A percentile compares a stretch with the other conserved stretches of the same genome.
Evolutionary conservation across 2,888 invertebrate genomes (phyloP).

Genomic region (Himalopsyche anomala): DNA sequence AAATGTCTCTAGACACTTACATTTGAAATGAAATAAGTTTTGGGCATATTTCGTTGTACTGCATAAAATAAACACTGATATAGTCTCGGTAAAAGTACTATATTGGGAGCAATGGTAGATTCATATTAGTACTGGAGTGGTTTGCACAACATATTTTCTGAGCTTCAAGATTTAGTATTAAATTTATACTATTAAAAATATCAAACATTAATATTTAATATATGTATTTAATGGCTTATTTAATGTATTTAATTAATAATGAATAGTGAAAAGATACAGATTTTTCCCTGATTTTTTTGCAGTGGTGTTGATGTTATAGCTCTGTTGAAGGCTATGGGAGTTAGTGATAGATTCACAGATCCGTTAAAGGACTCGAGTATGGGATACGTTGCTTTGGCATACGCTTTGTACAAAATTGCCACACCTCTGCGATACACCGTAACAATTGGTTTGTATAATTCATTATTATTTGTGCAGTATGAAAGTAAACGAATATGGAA

Average conservation of each 20-base stretch:
- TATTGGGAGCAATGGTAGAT: too few species aligned
- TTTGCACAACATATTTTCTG: too few species aligned
- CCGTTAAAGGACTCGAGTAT: constrained; percentile 87
- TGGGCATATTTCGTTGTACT: neutral
- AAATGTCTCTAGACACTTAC: constrained; percentile 4
- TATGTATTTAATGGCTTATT: too few species aligned
- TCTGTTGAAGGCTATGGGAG: constrained; percentile 84
- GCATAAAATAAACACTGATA: constrained; percentile 45
- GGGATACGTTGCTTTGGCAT: constrained; percentile 93
- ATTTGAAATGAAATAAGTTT: too few species aligned
- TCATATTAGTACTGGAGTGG: too few species aligned
- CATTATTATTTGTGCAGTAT: neutral
- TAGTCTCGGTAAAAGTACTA: too few species aligned
- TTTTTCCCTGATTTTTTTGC: constrained; percentile 63
- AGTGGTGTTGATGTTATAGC: constrained; percentile 95
- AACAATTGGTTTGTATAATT: constrained; percentile 83
- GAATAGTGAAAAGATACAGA: neutral
- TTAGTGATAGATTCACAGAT: constrained; percentile 87
- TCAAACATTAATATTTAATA: too few species aligned
- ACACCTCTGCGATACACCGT: constrained; percentile 95
- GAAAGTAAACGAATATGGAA: neutral
- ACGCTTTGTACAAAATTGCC: constrained; percentile 94
- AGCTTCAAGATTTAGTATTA: too few species aligned
- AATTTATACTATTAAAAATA: too few species aligned
- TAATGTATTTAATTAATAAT: too few species aligned